Percentiles rank a stretch among this genome's conserved stretches.
These are phyloP conservation scores for Meiosimyza platycephala DNA, from an alignment of 2,888 invertebrate genomes.

Conservation along the genomic window DNA sequence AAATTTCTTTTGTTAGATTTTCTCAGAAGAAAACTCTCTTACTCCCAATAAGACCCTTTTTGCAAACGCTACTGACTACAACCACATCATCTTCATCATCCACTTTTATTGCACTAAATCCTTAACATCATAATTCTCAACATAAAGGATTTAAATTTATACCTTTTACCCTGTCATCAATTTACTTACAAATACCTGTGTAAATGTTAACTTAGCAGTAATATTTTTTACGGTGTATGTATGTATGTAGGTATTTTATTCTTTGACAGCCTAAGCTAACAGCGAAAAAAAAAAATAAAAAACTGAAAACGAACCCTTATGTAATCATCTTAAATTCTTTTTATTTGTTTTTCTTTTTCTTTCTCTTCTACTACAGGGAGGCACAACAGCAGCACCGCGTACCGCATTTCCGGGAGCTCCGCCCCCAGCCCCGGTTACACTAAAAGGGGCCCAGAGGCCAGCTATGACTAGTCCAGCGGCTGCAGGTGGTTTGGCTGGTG, in stretches of 20 bases:
- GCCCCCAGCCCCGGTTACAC: constrained; percentile 66
- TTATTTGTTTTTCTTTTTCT: neutral
- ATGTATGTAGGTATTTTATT: neutral
- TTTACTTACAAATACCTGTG: neutral
- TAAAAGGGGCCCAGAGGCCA: constrained; percentile 67
- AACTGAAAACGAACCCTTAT: no score
- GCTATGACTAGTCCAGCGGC: constrained; percentile 68
- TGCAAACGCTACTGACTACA: no score
- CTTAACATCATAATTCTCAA: no score
- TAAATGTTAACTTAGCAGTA: no score
- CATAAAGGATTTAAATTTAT: constrained; percentile 5
- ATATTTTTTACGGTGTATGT: constrained; percentile 2
- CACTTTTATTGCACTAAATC: no score
- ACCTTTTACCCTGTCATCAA: neutral
- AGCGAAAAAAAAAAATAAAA: no score
- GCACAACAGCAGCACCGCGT: constrained; percentile 62
- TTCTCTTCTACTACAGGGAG: constrained; percentile 52
- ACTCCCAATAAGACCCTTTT: no score
- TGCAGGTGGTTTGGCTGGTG: constrained; percentile 66
- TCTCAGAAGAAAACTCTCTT: no score
- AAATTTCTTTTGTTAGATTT: no score
- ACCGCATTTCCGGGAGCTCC: constrained; percentile 67
- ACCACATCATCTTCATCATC: no score
- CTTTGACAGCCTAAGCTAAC: no score
- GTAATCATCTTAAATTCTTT: no score